Conservation (phyloP, 92 coral and sea anemone species). For the Hydrozoanthus gracilis region DNA sequence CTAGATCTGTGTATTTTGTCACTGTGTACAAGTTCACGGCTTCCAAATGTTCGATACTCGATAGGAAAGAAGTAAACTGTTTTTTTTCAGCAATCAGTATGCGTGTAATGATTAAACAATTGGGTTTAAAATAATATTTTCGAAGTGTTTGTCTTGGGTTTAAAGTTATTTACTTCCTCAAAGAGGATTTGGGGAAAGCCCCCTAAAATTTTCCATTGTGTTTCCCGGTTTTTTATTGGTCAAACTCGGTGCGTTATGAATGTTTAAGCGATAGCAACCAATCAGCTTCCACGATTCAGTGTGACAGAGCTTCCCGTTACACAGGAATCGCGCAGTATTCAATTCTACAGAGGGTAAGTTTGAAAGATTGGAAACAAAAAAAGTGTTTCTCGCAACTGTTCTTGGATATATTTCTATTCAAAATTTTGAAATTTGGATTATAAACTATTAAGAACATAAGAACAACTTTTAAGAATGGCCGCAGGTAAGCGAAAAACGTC, state of each 20-base stretch:
- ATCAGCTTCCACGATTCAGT: not conserved
- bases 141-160: too few relatives aligned
- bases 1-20: too few relatives aligned
- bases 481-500: not conserved
- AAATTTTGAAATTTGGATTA: not conserved
- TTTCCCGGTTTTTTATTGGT: not conserved
- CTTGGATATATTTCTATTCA: not conserved
- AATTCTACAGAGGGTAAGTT: not conserved
- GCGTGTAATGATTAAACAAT: too few relatives aligned
- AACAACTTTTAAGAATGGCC: not conserved
- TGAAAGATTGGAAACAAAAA: not conserved
- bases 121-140: too few relatives aligned
- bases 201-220: not conserved
- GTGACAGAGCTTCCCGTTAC: not conserved
- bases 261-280: not conserved
- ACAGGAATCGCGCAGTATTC: not conserved
- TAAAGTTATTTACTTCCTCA: too few relatives aligned
- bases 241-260: not conserved
- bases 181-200: not conserved
- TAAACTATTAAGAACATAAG: not conserved
- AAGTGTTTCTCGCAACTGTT: not conserved
- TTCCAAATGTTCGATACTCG: too few relatives aligned
- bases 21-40: too few relatives aligned
- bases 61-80: too few relatives aligned
- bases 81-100: too few relatives aligned